Conservation (phyloP, 2,888 invertebrate genomes). For the Serripes groenlandicus region DNA sequence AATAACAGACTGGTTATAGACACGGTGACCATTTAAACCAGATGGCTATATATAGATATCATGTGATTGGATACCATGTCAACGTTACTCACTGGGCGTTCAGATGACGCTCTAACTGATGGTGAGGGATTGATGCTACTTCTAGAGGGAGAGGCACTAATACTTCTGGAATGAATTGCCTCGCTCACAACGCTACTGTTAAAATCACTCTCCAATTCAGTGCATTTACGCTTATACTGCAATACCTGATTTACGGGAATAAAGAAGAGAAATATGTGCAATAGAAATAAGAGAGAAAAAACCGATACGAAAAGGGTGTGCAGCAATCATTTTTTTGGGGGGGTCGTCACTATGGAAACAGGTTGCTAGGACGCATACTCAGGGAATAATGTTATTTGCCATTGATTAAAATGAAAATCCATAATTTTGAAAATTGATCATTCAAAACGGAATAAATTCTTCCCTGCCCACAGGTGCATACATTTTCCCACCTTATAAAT, state of each 20-base stretch:
- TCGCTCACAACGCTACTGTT: conserved; percentile 19
- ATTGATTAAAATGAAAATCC: too few relatives aligned
- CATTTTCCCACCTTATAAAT: too few relatives aligned
- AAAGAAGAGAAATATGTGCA: conserved; percentile 39
- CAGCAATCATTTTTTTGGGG: background rate
- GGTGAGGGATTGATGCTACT: conserved; percentile 4
- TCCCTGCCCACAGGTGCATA: too few relatives aligned
- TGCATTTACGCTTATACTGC: conserved; percentile 96
- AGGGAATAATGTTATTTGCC: background rate
- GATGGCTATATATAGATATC: background rate
- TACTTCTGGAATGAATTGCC: background rate
- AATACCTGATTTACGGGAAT: conserved; percentile 88
- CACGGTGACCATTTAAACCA: too few relatives aligned
- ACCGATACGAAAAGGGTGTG: background rate
- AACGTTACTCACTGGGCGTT: conserved; percentile 45
- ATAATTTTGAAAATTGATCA: too few relatives aligned
- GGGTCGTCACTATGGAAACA: background rate
- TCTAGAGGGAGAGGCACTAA: conserved; percentile 4
- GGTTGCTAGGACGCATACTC: conserved; percentile 4
- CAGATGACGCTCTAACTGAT: background rate
- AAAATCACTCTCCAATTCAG: conserved; percentile 90
- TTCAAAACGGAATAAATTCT: too few relatives aligned
- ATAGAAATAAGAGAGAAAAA: background rate
- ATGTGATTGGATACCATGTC: conserved; percentile 13
- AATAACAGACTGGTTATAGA: too few relatives aligned